Conservation (phyloP, 2,113 vertebrate genomes). For the Rafetus swinhoei region DNA sequence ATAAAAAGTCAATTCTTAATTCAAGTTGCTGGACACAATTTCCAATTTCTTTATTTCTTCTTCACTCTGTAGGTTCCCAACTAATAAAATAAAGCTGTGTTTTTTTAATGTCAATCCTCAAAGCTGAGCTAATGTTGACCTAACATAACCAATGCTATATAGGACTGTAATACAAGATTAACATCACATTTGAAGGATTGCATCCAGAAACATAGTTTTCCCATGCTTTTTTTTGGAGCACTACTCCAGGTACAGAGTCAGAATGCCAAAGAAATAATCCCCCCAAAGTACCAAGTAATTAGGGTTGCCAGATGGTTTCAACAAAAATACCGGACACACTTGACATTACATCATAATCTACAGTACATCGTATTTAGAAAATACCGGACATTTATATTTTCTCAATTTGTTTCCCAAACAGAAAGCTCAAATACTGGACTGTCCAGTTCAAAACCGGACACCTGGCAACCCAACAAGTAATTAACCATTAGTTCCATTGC, state of each 20-base stretch:
- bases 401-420: too few species aligned
- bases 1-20: background rate
- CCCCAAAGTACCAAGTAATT: background rate
- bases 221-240: background rate
- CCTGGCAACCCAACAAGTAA: background rate
- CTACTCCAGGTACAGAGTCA: background rate
- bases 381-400: too few species aligned
- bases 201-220: background rate
- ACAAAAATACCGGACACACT: too few species aligned
- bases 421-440: too few species aligned
- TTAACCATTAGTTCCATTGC: rapidly evolving
- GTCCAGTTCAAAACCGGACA: too few species aligned
- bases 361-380: too few species aligned
- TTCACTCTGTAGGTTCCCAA: background rate
- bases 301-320: too few species aligned
- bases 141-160: background rate
- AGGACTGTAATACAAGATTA: background rate
- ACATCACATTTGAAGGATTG: background rate
- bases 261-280: background rate
- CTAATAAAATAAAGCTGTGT: background rate
- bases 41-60: background rate
- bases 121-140: background rate
- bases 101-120: background rate
- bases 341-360: too few species aligned
- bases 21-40: background rate